Conservation (phyloP, 64 coral and sea anemone genomes). For the Pocillopora verrucosa region DNA sequence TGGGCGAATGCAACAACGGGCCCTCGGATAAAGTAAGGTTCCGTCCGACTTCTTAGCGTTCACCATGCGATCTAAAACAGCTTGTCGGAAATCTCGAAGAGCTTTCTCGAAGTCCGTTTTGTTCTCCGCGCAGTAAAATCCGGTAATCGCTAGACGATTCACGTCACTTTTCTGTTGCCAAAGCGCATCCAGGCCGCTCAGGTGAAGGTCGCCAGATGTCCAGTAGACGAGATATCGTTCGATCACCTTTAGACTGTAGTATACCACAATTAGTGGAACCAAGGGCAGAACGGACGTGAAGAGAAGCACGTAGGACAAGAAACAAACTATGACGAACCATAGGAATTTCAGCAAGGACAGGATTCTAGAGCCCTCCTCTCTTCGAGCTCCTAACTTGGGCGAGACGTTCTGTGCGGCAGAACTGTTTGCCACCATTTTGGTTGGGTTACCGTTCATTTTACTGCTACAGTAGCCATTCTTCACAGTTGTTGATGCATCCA, state of each 20-base stretch:
- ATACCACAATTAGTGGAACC: slow-evolving; percentile 46
- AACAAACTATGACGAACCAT: slow-evolving; percentile 52
- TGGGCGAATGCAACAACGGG: slow-evolving; percentile 44
- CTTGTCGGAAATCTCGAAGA: slow-evolving; percentile 43
- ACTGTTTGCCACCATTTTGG: background rate
- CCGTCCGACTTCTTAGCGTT: slow-evolving; percentile 59
- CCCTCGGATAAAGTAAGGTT: slow-evolving; percentile 61
- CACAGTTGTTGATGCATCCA: background rate
- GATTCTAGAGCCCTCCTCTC: background rate
- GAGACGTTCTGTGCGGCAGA: background rate
- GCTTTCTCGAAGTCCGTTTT: slow-evolving; percentile 23
- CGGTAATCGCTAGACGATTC: slow-evolving; percentile 74
- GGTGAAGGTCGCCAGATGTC: background rate
- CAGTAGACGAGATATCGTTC: slow-evolving; percentile 39
- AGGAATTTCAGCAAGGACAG: background rate
- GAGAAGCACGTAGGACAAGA: slow-evolving; percentile 23
- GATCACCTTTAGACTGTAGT: slow-evolving; percentile 65
- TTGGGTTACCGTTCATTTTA: background rate
- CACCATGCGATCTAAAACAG: slow-evolving; percentile 57
- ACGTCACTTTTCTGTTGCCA: slow-evolving; percentile 76
- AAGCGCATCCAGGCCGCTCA: slow-evolving; percentile 76
- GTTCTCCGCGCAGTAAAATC: slow-evolving; percentile 18
- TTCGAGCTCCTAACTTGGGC: background rate
- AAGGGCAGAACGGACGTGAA: background rate
- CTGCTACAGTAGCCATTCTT: background rate